Base-by-base conservation (phyloP, 2,113 vertebrate genomes). In the Rhadina sibilatrix region DNA sequence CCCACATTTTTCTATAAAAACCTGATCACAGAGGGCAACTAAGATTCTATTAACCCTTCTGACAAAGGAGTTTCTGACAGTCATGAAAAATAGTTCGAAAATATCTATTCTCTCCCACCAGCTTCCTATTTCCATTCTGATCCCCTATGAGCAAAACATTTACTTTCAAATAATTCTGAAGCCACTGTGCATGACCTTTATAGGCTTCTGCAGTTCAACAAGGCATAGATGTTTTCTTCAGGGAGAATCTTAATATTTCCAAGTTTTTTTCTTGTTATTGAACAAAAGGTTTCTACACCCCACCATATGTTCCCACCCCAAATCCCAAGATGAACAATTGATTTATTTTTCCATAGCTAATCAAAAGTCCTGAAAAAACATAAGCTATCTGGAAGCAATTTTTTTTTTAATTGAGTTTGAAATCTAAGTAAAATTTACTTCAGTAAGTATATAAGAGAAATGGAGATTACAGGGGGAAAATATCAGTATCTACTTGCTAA, bases 91-190 rank as follows among this genome's bases (percentile, higher is more conserved):
- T 15, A 88, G 54, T 63, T 86, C 57, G 74, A 89, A 87, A 95
- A 69, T 74, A 83, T 54, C 63, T 83, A 15, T 63, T 63, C 52
- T 53, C 20, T 92, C 46, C 47, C 46, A 82, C 25, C 17, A 44
- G 80, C 30, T 90, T 89, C 71, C 30, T 44, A 65, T 77, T 87
- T 83, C 78, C 35, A 72, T 85, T 83, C 77, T 42, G 49, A 91
- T 83, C 90, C 87, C 91, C 74, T 69, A 40, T 23, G 35, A 96
- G 63, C 31, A 66, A 94, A 95, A 95, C 84, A 89, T 91, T 94
- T 91, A 83, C 82, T 91, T 93, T 85, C 52, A 93, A 85, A 93
- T 93, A 85, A 91, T 63, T 50, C 74, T 63, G 70, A 90, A 93
- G 71, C 37, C 63, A 53, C 54, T 71, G 33, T 9, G 7, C 21